A percentile compares a stretch with the other conserved stretches of the same genome.
phyloP scores from a whole-genome alignment of 2,888 invertebrate genomes.

The Atrina japonica region DNA sequence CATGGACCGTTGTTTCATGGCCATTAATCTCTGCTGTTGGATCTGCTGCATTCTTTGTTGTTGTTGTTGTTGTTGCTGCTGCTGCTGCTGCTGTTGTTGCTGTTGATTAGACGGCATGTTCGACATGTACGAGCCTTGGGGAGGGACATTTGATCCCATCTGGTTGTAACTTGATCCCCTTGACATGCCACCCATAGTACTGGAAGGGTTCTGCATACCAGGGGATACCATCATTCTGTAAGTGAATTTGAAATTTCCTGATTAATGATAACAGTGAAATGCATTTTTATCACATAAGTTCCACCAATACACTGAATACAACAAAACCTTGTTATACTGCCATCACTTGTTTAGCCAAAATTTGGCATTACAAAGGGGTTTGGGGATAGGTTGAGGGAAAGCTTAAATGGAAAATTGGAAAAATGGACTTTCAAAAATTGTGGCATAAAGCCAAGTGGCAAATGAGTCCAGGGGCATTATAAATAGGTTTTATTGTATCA shows the following conservation, averaged over 20 bases:
- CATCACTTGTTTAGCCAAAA: too few relatives aligned
- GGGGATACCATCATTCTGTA: slow-evolving; percentile 55
- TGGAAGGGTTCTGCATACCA: slow-evolving; percentile 45
- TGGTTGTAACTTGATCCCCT: slow-evolving; percentile 70
- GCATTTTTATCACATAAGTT: too few relatives aligned
- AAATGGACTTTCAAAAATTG: too few relatives aligned
- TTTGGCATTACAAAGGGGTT: too few relatives aligned
- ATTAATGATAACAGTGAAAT: too few relatives aligned
- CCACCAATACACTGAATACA: too few relatives aligned
- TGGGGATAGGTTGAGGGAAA: too few relatives aligned
- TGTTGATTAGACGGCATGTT: slow-evolving; percentile 70
- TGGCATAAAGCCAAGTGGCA: too few relatives aligned
- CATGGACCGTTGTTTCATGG: slow-evolving; percentile 34
- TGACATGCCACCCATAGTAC: slow-evolving; percentile 45
- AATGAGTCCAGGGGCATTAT: too few relatives aligned
- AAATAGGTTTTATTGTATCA: too few relatives aligned
- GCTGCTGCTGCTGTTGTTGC: slow-evolving; percentile 70
- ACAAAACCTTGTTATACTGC: background rate
- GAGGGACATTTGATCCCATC: slow-evolving; percentile 63
- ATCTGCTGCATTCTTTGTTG: slow-evolving; percentile 73
- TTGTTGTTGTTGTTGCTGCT: slow-evolving; percentile 79
- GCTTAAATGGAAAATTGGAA: too few relatives aligned
- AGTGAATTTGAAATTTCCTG: too few relatives aligned
- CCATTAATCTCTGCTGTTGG: slow-evolving; percentile 76
- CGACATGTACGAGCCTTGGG: slow-evolving; percentile 55